Conservation (phyloP, 1,140 invertebrate species). For the Aphelinus atriplicis region DNA sequence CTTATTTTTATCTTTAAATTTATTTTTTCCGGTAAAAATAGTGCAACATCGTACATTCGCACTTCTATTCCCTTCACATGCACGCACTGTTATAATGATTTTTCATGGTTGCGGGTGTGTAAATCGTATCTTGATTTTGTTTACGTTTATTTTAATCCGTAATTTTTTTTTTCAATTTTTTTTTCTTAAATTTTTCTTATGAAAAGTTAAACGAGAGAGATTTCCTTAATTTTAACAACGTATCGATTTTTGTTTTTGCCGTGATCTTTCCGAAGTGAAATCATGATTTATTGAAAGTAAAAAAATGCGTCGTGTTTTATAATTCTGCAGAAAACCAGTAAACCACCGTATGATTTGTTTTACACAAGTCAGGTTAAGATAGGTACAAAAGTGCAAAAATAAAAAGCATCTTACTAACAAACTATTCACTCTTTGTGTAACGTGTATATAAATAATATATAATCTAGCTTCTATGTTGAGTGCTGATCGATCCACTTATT, state of each 20-base stretch:
- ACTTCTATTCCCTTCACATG: conserved; percentile 23
- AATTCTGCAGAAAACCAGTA: neutral
- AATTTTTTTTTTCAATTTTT: conserved; percentile 9
- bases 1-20: conserved; percentile 30
- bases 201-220: conserved; percentile 39
- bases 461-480: conserved; percentile 10
- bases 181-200: conserved; percentile 5
- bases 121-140: conserved; percentile 15
- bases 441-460: conserved; percentile 34
- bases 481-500: conserved; percentile 19
- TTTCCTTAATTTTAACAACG: conserved; percentile 16
- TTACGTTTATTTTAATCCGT: neutral
- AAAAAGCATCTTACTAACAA: conserved; percentile 30
- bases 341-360: conserved; percentile 17
- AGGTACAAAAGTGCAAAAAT: conserved; percentile 39
- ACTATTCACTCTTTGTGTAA: conserved; percentile 25
- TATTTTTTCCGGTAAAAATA: conserved; percentile 32
- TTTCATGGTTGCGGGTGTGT: conserved; percentile 10
- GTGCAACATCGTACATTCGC: conserved; percentile 34
- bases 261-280: conserved; percentile 14
- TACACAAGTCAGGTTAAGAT: conserved; percentile 19
- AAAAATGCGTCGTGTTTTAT: conserved; percentile 7
- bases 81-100: conserved; percentile 11
- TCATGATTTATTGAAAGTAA: neutral
- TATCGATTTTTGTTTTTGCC: neutral